phyloP scores from a whole-genome alignment of 2,888 invertebrate species.

The Morpho achilles region DNA sequence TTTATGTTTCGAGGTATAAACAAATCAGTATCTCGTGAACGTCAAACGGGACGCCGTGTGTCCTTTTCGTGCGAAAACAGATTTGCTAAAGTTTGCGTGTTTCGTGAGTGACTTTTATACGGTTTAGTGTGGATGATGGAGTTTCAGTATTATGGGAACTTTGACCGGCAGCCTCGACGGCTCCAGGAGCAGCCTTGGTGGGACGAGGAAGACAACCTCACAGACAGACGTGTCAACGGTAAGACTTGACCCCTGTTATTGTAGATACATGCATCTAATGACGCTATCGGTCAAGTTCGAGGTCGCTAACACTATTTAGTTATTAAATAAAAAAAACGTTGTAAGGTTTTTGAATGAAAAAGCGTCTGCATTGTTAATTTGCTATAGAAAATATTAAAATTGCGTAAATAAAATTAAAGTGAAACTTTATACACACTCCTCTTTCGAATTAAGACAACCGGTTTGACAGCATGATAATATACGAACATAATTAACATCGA shows the following conservation, averaged over 20 bases:
- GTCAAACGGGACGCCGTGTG: conserved; percentile 50
- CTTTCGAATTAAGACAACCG: too few species aligned
- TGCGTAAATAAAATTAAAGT: background rate
- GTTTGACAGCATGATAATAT: too few species aligned
- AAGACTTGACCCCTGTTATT: conserved; percentile 31
- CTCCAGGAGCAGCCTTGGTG: conserved; percentile 64
- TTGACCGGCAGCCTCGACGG: conserved; percentile 52
- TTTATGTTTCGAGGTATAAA: conserved; percentile 53
- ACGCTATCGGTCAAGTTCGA: conserved; percentile 12
- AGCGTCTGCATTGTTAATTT: too few species aligned
- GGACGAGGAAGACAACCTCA: conserved; percentile 70
- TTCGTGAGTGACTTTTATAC: conserved; percentile 14
- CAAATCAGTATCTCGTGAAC: conserved; percentile 61
- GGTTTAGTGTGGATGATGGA: conserved; percentile 49
- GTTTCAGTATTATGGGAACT: conserved; percentile 69
- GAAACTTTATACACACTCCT: background rate
- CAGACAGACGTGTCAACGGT: conserved; percentile 66
- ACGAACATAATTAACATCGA: too few species aligned
- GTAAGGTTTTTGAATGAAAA: too few species aligned
- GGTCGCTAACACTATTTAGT: background rate
- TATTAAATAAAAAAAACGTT: too few species aligned
- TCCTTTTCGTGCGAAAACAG: conserved; percentile 18
- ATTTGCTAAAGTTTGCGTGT: background rate
- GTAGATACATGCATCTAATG: background rate
- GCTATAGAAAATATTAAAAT: too few species aligned